phyloP scores from a whole-genome alignment of 2,113 vertebrate species.

The Herpetotheres cachinnans region DNA sequence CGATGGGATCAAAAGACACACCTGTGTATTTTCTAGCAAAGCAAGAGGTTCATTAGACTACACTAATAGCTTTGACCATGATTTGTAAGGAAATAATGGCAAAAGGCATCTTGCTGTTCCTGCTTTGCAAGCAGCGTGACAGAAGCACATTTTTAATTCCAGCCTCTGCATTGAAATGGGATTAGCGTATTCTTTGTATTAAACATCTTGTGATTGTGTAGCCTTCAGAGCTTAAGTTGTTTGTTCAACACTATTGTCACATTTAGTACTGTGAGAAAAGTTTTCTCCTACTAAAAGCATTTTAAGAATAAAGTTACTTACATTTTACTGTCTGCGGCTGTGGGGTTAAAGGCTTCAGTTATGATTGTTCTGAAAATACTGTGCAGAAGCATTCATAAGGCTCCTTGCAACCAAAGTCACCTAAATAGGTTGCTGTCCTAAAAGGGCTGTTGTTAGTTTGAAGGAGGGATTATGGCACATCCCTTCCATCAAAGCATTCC shows the following conservation, averaged over 20 bases:
- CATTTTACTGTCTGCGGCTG: not conserved
- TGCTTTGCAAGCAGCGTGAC: not conserved
- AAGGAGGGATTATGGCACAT: not conserved
- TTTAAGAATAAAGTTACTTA: not conserved
- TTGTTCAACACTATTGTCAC: not conserved
- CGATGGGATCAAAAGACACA: not conserved
- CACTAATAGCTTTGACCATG: not conserved
- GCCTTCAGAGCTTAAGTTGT: not conserved
- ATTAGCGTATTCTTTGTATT: slow-evolving; percentile 1
- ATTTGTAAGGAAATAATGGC: not conserved
- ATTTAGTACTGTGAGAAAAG: not conserved
- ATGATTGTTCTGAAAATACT: not conserved
- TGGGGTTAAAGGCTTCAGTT: not conserved
- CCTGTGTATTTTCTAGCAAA: not conserved
- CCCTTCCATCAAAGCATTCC: not conserved
- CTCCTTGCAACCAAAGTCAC: not conserved
- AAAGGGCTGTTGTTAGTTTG: not conserved
- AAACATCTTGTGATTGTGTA: not conserved
- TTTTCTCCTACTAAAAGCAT: not conserved
- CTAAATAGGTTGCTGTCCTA: not conserved
- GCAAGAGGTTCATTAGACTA: not conserved
- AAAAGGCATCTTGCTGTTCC: not conserved
- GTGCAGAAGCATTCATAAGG: not conserved
- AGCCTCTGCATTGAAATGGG: not conserved
- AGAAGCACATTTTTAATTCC: not conserved